These are phyloP conservation scores for Ovis canadensis DNA, from an alignment of 2,113 vertebrate genomes.

Conservation along the genomic window DNA sequence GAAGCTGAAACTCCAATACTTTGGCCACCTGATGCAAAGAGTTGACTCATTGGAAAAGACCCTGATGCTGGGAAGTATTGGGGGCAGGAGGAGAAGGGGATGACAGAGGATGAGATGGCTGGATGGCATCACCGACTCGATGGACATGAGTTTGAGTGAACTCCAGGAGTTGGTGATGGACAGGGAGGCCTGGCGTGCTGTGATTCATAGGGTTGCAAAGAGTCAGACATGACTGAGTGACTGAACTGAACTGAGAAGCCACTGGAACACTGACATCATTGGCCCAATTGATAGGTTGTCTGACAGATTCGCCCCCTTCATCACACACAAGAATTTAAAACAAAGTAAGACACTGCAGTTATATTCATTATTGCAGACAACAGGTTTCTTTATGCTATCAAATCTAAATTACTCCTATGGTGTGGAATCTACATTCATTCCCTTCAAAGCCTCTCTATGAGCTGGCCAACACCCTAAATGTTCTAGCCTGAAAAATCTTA, in stretches of 20 bases:
- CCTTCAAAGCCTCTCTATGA: background rate
- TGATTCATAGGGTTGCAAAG: too few relatives aligned
- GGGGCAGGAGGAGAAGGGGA: too few relatives aligned
- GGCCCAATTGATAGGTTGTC: constrained; percentile 16
- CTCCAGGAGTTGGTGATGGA: too few relatives aligned
- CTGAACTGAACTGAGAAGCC: background rate
- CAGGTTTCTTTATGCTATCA: background rate
- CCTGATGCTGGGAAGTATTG: too few relatives aligned
- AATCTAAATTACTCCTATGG: constrained; percentile 4
- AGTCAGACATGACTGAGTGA: too few relatives aligned
- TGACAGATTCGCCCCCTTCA: constrained; percentile 20
- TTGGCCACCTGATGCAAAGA: too few relatives aligned
- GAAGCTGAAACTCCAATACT: too few relatives aligned
- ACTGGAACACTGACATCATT: constrained; percentile 44
- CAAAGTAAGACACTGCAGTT: constrained; percentile 31
- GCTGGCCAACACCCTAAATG: constrained; percentile 3
- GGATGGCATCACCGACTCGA: too few relatives aligned
- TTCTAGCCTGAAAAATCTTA: constrained; percentile 3
- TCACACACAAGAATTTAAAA: constrained; percentile 44
- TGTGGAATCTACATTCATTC: background rate
- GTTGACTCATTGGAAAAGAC: too few relatives aligned
- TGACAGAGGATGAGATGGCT: too few relatives aligned
- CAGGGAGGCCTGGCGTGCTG: too few relatives aligned
- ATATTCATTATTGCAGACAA: constrained; percentile 32
- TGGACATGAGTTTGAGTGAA: too few relatives aligned